Evolutionary conservation across 2,888 invertebrate genomes (phyloP), one percentile per base, ranked within the genome.

Genomic region (Patella depressa): DNA sequence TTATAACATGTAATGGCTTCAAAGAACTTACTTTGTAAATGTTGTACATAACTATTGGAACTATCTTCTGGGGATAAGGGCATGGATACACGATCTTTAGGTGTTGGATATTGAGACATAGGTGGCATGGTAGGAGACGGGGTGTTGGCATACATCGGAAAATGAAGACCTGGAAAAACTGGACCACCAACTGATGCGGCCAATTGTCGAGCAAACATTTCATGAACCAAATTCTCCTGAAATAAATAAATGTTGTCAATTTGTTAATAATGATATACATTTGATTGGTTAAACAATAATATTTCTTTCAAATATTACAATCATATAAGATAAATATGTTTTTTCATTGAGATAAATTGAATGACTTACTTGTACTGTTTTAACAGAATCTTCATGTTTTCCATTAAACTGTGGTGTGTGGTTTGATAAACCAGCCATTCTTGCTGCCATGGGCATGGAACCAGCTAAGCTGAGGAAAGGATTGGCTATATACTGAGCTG

Each of bases 21-120:
- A 70, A 53, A 53, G 19, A 45, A 80, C 84, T 85, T 80, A 87
- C 88, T 87, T 79, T 88, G 88, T 57, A 88, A 80, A 76, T 88
- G 87, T 78, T 88, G 88, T 53, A 88, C 86, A 79, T 86, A 89
- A 79, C 82, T 86, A 80, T 84, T 87, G 79, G 87, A 86, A 57
- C 81, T 83, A 74, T 86, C 86, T 14, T 88, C 88, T 77, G 79
- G 75, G 72, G 79, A 53, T 59, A 79, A 76, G n/a, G 81, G 78
- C 24, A 78, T 74, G 74, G 80, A 72, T n/a, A 80, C 71, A 11
- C 84, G 83, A 78, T 86, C 85, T 73, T 81, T 93, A 80, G 94
- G 91, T 14, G 94, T 93, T 93, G 17, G 94, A 93, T 74, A 93
- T 93, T 29, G 93, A 93, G 75, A 94, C 93, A 70, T 93, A 59